phyloP scores from a whole-genome alignment of 2,888 invertebrate genomes.

The Ephialtes manifestator region DNA sequence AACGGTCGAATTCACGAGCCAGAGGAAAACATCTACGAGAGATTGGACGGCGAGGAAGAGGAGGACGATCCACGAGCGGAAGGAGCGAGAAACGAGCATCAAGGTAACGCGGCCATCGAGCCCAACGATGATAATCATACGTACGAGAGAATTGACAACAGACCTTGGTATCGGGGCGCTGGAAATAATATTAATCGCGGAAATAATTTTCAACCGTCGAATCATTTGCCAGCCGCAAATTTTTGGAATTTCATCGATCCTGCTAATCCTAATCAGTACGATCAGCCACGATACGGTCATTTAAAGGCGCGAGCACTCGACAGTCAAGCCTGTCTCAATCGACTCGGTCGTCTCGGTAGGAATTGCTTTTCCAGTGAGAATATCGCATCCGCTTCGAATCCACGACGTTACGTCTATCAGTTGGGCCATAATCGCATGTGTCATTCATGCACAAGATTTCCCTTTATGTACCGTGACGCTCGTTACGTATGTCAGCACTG shows the following conservation, averaged over 20 bases:
- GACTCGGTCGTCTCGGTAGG: constrained; percentile 79
- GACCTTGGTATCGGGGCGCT: constrained; percentile 75
- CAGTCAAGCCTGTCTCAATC: constrained; percentile 78
- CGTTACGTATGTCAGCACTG: constrained; percentile 81
- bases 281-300: constrained; percentile 78
- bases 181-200: constrained; percentile 32
- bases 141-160: constrained; percentile 82
- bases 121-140: constrained; percentile 75
- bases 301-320: constrained; percentile 70
- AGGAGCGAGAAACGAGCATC: constrained; percentile 49
- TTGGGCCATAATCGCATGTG: constrained; percentile 80
- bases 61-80: constrained; percentile 48
- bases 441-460: constrained; percentile 76
- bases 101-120: constrained; percentile 39
- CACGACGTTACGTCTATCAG: constrained; percentile 77
- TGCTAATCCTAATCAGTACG: constrained; percentile 75
- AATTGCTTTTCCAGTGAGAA: constrained; percentile 84
- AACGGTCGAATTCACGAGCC: constrained; percentile 83
- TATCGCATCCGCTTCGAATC: constrained; percentile 79
- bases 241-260: constrained; percentile 76
- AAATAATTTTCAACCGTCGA: constrained; percentile 73
- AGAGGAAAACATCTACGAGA: constrained; percentile 85
- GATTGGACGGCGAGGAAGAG: constrained; percentile 80
- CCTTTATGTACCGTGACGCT: constrained; percentile 75
- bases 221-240: constrained; percentile 74